Percentiles rank a stretch among this genome's conserved stretches.
Conservation (phyloP, 2,888 invertebrate species). For the Parelbella ahira region DNA sequence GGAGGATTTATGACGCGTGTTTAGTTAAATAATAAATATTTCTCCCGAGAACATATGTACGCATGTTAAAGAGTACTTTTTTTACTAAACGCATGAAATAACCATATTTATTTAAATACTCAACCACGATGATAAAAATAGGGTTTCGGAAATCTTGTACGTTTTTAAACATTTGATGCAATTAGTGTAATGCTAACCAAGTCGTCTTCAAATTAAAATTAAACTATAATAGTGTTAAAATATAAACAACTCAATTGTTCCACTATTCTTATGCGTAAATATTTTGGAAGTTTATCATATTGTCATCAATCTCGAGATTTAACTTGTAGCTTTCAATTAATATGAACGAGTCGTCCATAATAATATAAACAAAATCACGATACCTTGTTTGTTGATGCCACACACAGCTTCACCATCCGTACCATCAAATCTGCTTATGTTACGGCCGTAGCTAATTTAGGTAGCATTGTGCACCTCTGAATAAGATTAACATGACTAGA, state of each 20-base stretch:
- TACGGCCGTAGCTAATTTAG: slow-evolving; percentile 76
- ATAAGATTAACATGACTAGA: slow-evolving; percentile 75
- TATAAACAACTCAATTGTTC: too few relatives aligned
- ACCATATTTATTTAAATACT: too few relatives aligned
- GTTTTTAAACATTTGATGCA: too few relatives aligned
- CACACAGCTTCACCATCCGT: slow-evolving; percentile 41
- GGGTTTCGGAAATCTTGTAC: too few relatives aligned
- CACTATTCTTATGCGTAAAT: too few relatives aligned
- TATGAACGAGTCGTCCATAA: neutral
- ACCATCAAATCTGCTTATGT: slow-evolving; percentile 51
- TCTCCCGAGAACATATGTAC: slow-evolving; percentile 13
- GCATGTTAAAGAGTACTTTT: slow-evolving; percentile 14
- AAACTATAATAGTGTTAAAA: too few relatives aligned
- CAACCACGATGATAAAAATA: too few relatives aligned
- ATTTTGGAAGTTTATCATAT: slow-evolving; percentile 6
- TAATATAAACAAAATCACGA: slow-evolving; percentile 34
- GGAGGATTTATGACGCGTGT: slow-evolving; percentile 21
- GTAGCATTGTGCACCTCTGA: slow-evolving; percentile 78
- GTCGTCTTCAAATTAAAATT: too few relatives aligned
- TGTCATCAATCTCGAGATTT: slow-evolving; percentile 12
- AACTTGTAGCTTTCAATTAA: neutral
- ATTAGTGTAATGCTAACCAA: too few relatives aligned
- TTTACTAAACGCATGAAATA: too few relatives aligned
- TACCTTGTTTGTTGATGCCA: slow-evolving; percentile 59
- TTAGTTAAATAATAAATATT: slow-evolving; percentile 16